Evolutionary conservation across 2,888 invertebrate species (phyloP), one percentile per base, ranked within the genome.

Genomic region (Mythimna albipuncta): DNA sequence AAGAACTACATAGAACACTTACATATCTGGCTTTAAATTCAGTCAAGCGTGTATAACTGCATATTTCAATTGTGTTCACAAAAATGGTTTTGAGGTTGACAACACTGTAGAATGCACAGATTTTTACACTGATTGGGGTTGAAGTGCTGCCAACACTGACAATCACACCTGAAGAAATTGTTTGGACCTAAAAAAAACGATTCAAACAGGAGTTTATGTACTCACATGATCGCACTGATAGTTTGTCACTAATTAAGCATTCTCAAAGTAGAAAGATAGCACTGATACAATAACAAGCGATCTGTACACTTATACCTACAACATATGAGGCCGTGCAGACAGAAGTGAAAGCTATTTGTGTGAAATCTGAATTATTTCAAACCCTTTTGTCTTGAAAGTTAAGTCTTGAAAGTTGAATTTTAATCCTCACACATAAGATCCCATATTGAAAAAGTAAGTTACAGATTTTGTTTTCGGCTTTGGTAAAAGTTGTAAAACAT

Each of bases 71-170:
- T 21, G 13, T 55, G 16, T 63, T 62, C 11, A 19, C 2, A 11
- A 26, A 52, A 38, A 41, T 57, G 4, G 21, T 13, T 59, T 69
- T 54, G n/a, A 10, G 7, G 32, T 21, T 76, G 41, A 61, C 52
- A 76, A 79, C 75, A 77, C 62, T n/a, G 57, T 73, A 65, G 55
- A 58, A 11, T 47, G 80, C 77, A 77, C 75, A 57, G 16, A 80
- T 44, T 26, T 26, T 1, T 19, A 59, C 58, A 64, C 41, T 61
- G n/a, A 26, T 44, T 79, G 2, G 1, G 58, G 4, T 64, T 71
- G 10, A 57, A 65, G 55, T 32, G 73, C 65, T 54, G 44, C 73
- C 11, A 13, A 52, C 35, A 44, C 16, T 47, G 19, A 6, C 6
- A 32, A 19, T 64, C 54, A 57, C 44, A 41, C 26, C 54, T 63